These are phyloP conservation scores for Myotis pilosus DNA, from an alignment of 2,797 vertebrate genomes.

Conservation along the genomic window DNA sequence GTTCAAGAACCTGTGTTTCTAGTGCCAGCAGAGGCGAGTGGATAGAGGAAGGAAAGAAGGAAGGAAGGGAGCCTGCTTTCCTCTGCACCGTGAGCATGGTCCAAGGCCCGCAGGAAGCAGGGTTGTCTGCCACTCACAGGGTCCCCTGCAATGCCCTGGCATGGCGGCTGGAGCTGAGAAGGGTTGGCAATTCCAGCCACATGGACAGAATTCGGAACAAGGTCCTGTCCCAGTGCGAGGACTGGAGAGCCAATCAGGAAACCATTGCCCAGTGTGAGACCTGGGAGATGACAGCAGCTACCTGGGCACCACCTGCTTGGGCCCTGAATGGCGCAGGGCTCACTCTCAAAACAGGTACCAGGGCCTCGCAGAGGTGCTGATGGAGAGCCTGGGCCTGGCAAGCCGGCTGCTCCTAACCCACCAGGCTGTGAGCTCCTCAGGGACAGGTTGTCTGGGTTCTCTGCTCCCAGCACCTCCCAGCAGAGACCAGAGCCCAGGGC, in stretches of 20 bases:
- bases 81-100: neutral
- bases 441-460: neutral
- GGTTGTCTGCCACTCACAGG: neutral
- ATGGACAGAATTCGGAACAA: neutral
- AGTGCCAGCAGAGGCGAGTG: neutral
- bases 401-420: fast-evolving
- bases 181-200: neutral
- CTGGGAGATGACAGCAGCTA: neutral
- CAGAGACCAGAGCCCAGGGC: neutral
- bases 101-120: neutral
- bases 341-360: neutral
- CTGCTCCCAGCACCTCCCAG: no score
- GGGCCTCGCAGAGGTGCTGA: neutral
- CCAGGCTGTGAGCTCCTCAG: neutral
- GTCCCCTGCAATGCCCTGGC: neutral
- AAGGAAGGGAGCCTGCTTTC: neutral
- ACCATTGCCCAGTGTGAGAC: fast-evolving
- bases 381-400: neutral
- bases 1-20: neutral
- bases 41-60: no score
- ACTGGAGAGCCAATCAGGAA: neutral
- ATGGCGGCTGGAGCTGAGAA: neutral
- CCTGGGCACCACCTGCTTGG: neutral
- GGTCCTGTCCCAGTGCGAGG: neutral
- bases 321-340: neutral